phyloP scores from a whole-genome alignment of 2,888 invertebrate genomes.

The Agrochola lychnidis region DNA sequence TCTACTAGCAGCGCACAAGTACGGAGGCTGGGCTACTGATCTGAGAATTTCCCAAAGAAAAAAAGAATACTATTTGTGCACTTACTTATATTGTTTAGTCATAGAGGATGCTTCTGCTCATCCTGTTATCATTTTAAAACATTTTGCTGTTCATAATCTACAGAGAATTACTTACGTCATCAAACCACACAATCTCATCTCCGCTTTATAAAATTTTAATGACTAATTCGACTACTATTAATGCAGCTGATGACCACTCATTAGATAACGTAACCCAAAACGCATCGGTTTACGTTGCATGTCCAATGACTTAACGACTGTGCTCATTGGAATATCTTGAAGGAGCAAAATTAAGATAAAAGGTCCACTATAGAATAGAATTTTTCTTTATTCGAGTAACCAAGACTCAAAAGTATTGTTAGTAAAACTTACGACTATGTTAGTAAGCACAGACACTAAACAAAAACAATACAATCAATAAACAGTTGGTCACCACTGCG shows the following conservation, averaged over 20 bases:
- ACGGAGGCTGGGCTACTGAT: background rate
- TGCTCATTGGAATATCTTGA: constrained; percentile 15
- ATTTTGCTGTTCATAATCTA: background rate
- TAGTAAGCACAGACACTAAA: too few relatives aligned
- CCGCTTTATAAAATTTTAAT: background rate
- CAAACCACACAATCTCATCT: constrained; percentile 11
- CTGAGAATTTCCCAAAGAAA: background rate
- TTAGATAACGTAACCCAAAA: constrained; percentile 36
- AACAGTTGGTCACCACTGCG: too few relatives aligned
- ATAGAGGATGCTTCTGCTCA: background rate
- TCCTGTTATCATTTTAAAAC: constrained; percentile 17
- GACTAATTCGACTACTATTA: constrained; percentile 37
- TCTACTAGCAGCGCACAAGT: too few relatives aligned
- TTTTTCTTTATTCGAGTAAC: too few relatives aligned
- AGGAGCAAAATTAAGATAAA: background rate
- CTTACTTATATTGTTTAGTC: background rate
- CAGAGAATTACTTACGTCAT: constrained; percentile 17
- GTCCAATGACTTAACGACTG: background rate
- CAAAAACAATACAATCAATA: too few relatives aligned
- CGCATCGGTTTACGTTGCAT: constrained; percentile 19
- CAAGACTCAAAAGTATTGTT: too few relatives aligned
- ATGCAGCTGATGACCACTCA: constrained; percentile 13
- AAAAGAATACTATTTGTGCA: background rate
- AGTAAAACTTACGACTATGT: too few relatives aligned
- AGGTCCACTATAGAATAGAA: background rate